Conservation (phyloP, 1,140 invertebrate genomes). For the Penaeus vannamei region DNA sequence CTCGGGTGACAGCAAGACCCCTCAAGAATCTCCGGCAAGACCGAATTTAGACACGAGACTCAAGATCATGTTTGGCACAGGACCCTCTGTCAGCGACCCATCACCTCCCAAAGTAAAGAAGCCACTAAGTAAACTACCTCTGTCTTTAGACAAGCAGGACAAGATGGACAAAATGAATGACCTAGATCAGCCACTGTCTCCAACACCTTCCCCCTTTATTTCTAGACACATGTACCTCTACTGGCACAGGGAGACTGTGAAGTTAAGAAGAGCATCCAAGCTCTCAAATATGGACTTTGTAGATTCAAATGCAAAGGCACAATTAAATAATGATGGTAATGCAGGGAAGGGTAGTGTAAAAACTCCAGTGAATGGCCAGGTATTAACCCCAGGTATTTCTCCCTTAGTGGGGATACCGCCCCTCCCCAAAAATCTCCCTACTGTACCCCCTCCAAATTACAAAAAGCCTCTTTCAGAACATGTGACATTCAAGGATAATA, state of each 20-base stretch:
- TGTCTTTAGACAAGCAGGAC: not conserved
- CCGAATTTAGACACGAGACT: conserved; percentile 43
- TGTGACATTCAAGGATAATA: conserved; percentile 2
- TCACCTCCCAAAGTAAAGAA: not conserved
- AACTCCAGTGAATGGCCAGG: conserved; percentile 41
- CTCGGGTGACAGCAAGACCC: conserved; percentile 11
- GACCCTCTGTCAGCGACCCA: not conserved
- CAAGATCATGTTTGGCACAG: conserved; percentile 52
- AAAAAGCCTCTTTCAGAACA: conserved; percentile 13
- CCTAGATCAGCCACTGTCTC: conserved; percentile 32
- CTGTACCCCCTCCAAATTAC: conserved; percentile 55
- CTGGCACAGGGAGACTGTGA: conserved; percentile 55
- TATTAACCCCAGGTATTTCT: not conserved
- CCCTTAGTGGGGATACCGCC: conserved; percentile 46
- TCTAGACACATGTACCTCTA: conserved; percentile 56
- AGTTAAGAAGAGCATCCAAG: conserved; percentile 38
- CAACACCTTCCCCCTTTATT: conserved; percentile 49
- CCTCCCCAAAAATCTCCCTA: conserved; percentile 53
- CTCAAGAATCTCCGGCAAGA: conserved; percentile 38
- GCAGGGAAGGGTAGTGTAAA: not conserved
- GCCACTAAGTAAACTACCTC: not conserved
- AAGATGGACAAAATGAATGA: conserved; percentile 3
- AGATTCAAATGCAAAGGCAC: not conserved
- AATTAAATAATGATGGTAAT: not conserved
- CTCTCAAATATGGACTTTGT: conserved; percentile 20